Conservation (phyloP, 2,113 vertebrate genomes). For the Amphiprion percula region DNA sequence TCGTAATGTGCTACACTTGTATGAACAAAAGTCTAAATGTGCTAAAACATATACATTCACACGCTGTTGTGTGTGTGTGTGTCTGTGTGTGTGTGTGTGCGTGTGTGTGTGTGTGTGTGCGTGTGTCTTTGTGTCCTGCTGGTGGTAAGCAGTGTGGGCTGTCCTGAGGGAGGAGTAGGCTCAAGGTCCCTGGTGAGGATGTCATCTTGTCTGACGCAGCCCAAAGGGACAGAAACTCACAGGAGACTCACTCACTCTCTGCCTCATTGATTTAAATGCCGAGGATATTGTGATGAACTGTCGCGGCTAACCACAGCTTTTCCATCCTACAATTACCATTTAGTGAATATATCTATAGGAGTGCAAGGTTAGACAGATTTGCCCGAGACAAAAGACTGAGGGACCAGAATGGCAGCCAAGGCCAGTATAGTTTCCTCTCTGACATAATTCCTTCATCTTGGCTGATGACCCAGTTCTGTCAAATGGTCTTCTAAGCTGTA, state of each 20-base stretch:
- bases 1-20: neutral
- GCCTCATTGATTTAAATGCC: slow-evolving; percentile 75
- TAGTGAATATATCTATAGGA: slow-evolving; percentile 27
- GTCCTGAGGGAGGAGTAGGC: slow-evolving; percentile 71
- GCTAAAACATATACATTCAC: slow-evolving; percentile 15
- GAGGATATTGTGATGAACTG: slow-evolving; percentile 59
- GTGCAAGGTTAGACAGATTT: slow-evolving; percentile 32
- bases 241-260: slow-evolving; percentile 57
- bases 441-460: slow-evolving; percentile 74
- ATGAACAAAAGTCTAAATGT: slow-evolving; percentile 16
- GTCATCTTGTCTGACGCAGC: slow-evolving; percentile 73
- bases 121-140: slow-evolving; percentile 38
- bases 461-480: slow-evolving; percentile 77
- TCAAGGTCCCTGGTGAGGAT: slow-evolving; percentile 77
- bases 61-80: slow-evolving; percentile 15
- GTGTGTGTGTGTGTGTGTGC: slow-evolving; percentile 22
- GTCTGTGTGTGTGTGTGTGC: slow-evolving; percentile 21
- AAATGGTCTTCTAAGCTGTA: slow-evolving; percentile 42
- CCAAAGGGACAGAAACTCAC: slow-evolving; percentile 70
- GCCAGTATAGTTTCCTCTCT: slow-evolving; percentile 40
- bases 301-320: slow-evolving; percentile 26
- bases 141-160: slow-evolving; percentile 67
- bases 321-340: slow-evolving; percentile 37
- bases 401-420: slow-evolving; percentile 27
- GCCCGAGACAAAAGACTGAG: slow-evolving; percentile 29